phyloP scores from a whole-genome alignment of 2,797 vertebrate genomes.

The Malurus splendens region DNA sequence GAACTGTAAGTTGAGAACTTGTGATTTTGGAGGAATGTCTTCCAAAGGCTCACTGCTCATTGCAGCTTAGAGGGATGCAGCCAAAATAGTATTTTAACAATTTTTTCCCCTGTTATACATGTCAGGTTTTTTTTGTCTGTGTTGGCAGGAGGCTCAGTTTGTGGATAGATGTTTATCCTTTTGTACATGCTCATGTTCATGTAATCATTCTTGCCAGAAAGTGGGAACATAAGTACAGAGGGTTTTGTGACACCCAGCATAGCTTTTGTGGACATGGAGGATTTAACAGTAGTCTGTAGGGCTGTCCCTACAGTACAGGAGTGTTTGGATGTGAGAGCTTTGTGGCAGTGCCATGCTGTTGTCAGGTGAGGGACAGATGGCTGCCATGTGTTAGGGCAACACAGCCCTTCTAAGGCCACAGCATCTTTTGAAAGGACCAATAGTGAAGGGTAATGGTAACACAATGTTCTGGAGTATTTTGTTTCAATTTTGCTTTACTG shows the following conservation, averaged over 20 bases:
- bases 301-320: neutral
- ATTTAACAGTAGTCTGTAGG: neutral
- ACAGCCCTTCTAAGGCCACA: accelerated
- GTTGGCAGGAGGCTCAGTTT: neutral
- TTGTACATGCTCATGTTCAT: neutral
- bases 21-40: slow-evolving; percentile 2
- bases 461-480: neutral
- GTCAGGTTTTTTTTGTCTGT: neutral
- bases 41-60: neutral
- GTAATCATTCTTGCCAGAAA: neutral
- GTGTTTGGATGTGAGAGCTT: neutral
- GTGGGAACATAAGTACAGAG: neutral
- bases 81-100: neutral
- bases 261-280: neutral
- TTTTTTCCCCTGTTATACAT: neutral
- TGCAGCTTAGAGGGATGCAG: neutral
- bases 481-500: neutral
- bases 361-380: neutral
- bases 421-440: neutral
- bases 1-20: slow-evolving; percentile 8
- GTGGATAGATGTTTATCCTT: neutral
- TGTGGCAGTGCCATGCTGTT: neutral
- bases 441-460: neutral
- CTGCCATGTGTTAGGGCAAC: neutral
- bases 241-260: neutral